These are phyloP conservation scores for Chloroceryle aenea DNA, from an alignment of 2,113 vertebrate genomes.

Conservation along the genomic window DNA sequence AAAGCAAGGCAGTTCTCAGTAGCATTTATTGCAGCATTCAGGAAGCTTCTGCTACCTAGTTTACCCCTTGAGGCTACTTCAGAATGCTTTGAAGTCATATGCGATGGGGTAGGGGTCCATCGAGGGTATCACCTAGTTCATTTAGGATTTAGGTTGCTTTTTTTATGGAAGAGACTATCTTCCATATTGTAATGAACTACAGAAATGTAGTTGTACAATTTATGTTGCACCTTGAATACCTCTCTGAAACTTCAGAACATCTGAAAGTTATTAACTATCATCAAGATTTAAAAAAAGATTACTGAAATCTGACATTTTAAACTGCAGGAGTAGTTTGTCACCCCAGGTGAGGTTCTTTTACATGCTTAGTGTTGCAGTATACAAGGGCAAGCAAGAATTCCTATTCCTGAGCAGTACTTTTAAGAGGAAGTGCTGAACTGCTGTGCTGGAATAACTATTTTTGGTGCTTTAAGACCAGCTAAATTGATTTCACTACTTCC, in stretches of 20 bases:
- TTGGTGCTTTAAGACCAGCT: not conserved
- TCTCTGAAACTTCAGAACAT: not conserved
- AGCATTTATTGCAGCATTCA: not conserved
- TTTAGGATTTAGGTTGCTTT: not conserved
- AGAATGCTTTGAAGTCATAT: accelerated
- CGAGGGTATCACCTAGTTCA: not conserved
- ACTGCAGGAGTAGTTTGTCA: not conserved
- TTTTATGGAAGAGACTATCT: not conserved
- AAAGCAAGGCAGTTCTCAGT: not conserved
- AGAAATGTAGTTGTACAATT: not conserved
- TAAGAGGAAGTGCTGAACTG: not conserved
- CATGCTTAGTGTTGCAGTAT: accelerated
- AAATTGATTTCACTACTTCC: not conserved
- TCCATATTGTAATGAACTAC: not conserved
- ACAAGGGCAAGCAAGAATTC: not conserved
- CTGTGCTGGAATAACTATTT: not conserved
- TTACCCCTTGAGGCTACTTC: not conserved
- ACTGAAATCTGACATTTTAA: not conserved
- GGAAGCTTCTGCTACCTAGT: not conserved
- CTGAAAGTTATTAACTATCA: not conserved
- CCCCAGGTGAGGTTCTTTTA: not conserved
- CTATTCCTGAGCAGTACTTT: not conserved
- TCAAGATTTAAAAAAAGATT: not conserved
- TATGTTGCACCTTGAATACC: not conserved
- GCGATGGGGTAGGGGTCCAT: not conserved